Evolutionary conservation across 2,797 vertebrate species (phyloP), one percentile per base, ranked within the genome.

Genomic region (Diplodus sargus): DNA sequence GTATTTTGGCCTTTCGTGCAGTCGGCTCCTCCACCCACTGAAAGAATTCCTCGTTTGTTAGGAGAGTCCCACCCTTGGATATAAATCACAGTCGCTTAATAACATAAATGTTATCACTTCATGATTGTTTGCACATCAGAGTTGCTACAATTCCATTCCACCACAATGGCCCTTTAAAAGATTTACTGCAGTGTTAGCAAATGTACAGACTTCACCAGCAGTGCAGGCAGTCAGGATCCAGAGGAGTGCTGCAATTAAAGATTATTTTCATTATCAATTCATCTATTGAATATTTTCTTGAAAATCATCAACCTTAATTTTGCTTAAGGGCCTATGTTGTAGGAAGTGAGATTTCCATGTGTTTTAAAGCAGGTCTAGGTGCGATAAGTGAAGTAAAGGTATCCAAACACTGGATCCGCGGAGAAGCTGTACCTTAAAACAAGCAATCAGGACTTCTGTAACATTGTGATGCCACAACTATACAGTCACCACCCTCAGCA

Each of bases 21-120:
- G 3, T 43, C 0, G 59, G 17, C 23, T 57, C 79, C 81, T 88
- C 87, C 83, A 61, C 89, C 84, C 85, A 28, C 43, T 45, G 4
- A 59, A 91, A 72, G 56, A 89, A 88, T 86, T 70, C 53, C 23
- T 28, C 7, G 52, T 81, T 78, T 83, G 60, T 77, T 75, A 18
- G 74, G 25, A 71, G 66, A 76, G 78, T 52, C 25, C 76, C 75
- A 68, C 82, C 85, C 85, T 79, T 30, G 13, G 48, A 79, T 64
- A 60, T 65, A 73, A 88, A 80, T 85, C 80, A 72, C 69, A 18
- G 17, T 59, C 8, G 5, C 54, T 52, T 71, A 30, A 78, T 81
- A 59, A 69, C 18, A 45, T 69, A 42, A 71, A 77, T 81, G 76
- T 70, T 76, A 66, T 82, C 30, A 65, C 68, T 86, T 81, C 18